Conservation (phyloP, 2,888 invertebrate genomes). For the Athripsodes cinereus region DNA sequence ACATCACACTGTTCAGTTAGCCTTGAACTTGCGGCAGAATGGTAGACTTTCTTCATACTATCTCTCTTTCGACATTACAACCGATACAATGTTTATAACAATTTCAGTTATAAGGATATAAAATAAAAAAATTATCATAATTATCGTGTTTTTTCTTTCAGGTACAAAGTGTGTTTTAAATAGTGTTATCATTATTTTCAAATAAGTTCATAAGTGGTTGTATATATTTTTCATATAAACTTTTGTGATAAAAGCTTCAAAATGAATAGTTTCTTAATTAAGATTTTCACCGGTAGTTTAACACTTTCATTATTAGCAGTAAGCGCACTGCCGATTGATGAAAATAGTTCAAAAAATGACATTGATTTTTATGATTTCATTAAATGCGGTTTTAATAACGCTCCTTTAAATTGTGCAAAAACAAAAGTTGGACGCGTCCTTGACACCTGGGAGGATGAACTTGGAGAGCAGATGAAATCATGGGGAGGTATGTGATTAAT, state of each 20-base stretch:
- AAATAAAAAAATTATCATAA: neutral
- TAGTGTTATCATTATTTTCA: too few species aligned
- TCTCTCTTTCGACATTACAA: neutral
- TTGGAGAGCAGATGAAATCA: constrained; percentile 37
- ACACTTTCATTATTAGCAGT: neutral
- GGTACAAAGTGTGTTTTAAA: too few species aligned
- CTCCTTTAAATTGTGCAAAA: constrained; percentile 51
- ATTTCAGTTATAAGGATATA: neutral
- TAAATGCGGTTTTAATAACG: constrained; percentile 46
- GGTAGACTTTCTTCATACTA: constrained; percentile 6
- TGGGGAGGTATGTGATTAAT: constrained; percentile 39
- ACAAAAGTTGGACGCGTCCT: constrained; percentile 50
- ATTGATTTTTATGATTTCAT: constrained; percentile 42
- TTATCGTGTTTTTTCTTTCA: too few species aligned
- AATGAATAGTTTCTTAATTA: constrained; percentile 12
- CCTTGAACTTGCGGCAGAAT: constrained; percentile 19
- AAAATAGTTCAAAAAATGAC: neutral
- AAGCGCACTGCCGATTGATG: constrained; percentile 4
- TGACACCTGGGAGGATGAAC: constrained; percentile 39
- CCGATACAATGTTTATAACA: neutral
- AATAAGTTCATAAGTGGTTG: too few species aligned
- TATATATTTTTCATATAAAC: too few species aligned
- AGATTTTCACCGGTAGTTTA: constrained; percentile 10
- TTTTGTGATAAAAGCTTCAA: neutral
- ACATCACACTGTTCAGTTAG: constrained; percentile 11